phyloP scores from a whole-genome alignment of 2,113 vertebrate genomes.

The Malaclemys terrapin region DNA sequence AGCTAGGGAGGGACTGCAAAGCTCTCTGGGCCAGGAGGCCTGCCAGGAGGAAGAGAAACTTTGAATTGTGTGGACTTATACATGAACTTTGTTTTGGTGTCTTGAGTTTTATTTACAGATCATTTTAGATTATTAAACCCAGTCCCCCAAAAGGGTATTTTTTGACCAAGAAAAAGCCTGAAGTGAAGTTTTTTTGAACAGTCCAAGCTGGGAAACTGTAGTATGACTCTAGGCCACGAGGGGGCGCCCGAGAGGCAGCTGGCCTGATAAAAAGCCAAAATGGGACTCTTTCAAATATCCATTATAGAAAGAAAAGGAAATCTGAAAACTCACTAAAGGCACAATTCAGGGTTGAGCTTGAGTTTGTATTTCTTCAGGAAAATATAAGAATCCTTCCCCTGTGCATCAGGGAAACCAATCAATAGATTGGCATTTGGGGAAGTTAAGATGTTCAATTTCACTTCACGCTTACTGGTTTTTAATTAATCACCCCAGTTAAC shows the following conservation, averaged over 20 bases:
- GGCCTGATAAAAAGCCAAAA: neutral
- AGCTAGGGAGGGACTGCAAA: neutral
- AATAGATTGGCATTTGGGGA: neutral
- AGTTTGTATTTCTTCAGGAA: neutral
- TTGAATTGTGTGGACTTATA: neutral
- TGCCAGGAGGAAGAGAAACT: neutral
- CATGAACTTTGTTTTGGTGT: neutral
- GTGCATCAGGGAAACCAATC: neutral
- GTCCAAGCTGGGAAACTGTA: neutral
- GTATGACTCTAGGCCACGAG: neutral
- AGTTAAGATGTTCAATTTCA: neutral
- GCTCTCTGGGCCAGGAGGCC: neutral
- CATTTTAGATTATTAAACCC: neutral
- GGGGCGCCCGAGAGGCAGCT: neutral
- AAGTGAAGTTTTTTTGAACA: neutral
- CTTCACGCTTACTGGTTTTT: neutral
- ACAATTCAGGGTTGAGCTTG: neutral
- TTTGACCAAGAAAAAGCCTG: neutral
- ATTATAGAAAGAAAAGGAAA: neutral
- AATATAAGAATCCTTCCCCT: neutral
- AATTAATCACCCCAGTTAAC: neutral
- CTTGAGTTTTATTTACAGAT: neutral
- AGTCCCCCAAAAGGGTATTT: neutral
- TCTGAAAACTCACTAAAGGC: neutral
- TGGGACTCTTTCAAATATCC: neutral